Percentiles rank a stretch among this genome's conserved stretches.
Conservation (phyloP, 2,113 vertebrate species). For the Nasalis larvatus region DNA sequence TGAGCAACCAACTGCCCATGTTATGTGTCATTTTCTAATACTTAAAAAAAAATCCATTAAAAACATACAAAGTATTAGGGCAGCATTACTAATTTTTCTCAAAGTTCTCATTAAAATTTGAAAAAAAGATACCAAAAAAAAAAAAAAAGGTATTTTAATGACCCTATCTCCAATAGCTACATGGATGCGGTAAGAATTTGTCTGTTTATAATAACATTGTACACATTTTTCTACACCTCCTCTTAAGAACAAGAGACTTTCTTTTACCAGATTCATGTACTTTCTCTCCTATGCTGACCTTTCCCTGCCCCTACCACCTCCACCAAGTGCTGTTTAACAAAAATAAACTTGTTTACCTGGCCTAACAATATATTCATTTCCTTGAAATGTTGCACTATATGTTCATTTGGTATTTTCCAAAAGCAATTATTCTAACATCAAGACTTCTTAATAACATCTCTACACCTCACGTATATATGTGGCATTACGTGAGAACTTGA, state of each 20-base stretch:
- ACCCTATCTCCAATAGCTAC: neutral
- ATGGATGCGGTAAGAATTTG: neutral
- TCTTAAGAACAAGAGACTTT: neutral
- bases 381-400: slow-evolving; percentile 22
- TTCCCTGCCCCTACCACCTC: neutral
- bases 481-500: slow-evolving; percentile 40
- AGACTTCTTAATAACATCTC: neutral
- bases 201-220: neutral
- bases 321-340: neutral
- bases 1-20: neutral
- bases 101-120: slow-evolving; percentile 55
- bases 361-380: slow-evolving; percentile 1
- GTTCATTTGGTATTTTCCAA: neutral
- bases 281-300: neutral
- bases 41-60: neutral
- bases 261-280: neutral
- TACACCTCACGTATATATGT: neutral
- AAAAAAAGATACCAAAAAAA: neutral
- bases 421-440: slow-evolving; percentile 2
- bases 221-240: neutral
- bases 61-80: neutral
- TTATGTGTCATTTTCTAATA: slow-evolving; percentile 38
- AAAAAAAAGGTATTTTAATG: slow-evolving; percentile 15
- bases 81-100: slow-evolving; percentile 34
- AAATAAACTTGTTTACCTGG: neutral